Conservation (phyloP, 2,888 invertebrate genomes). For the Diarsia mendica region DNA sequence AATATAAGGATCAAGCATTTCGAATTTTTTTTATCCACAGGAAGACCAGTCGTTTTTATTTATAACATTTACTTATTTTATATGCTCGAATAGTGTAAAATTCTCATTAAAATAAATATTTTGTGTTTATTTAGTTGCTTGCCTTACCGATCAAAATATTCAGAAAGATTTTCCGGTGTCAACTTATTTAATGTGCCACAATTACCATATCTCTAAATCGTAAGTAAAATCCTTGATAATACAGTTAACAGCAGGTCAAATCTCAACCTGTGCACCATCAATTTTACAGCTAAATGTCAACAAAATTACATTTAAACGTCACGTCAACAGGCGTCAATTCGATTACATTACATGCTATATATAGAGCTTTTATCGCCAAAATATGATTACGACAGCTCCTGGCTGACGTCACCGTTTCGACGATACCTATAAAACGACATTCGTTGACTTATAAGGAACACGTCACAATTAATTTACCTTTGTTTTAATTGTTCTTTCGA, state of each 20-base stretch:
- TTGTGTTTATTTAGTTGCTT: no score
- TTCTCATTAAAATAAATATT: no score
- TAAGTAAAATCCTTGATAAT: not conserved
- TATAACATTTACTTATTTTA: no score
- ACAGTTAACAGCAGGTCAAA: not conserved
- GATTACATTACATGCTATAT: conserved; percentile 28
- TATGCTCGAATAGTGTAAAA: no score
- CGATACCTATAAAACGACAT: conserved; percentile 35
- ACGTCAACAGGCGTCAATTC: conserved; percentile 16
- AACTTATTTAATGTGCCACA: no score
- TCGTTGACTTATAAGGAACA: not conserved
- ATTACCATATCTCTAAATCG: no score
- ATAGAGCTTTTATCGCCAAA: conserved; percentile 31
- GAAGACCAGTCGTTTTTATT: not conserved
- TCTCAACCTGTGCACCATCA: not conserved
- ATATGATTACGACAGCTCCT: conserved; percentile 31
- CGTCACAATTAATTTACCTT: conserved; percentile 17
- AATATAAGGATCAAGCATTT: not conserved
- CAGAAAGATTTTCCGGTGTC: no score
- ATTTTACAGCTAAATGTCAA: conserved; percentile 27
- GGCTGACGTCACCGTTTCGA: conserved; percentile 32
- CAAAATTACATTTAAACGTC: conserved; percentile 31
- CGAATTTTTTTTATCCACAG: not conserved
- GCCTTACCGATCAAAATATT: no score
- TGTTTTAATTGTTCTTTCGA: conserved; percentile 31